These are phyloP conservation scores for Apostichopus leukothele DNA, from an alignment of 53 echinoderm and acorn worm genomes.

Conservation along the genomic window DNA sequence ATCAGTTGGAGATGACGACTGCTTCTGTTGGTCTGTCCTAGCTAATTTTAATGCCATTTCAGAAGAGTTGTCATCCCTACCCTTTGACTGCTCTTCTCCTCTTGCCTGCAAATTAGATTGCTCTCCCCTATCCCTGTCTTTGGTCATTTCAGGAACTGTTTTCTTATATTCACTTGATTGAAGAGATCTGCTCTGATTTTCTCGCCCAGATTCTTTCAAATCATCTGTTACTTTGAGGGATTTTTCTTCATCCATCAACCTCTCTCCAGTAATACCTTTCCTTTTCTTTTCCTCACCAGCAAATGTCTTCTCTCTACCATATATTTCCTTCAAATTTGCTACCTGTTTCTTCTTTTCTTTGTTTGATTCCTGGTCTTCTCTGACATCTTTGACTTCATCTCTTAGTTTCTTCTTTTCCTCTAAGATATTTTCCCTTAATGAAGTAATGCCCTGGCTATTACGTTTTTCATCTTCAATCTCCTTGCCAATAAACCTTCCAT, in stretches of 20 bases:
- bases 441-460: neutral
- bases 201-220: neutral
- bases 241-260: neutral
- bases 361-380: too few relatives aligned
- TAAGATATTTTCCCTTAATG: too few relatives aligned
- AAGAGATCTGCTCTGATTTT: neutral
- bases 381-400: too few relatives aligned
- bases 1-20: neutral
- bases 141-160: neutral
- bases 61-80: too few relatives aligned
- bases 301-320: neutral
- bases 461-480: neutral
- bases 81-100: too few relatives aligned
- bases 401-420: too few relatives aligned
- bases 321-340: too few relatives aligned
- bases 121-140: neutral
- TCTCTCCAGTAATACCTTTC: neutral
- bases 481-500: neutral
- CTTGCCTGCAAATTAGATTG: too few relatives aligned
- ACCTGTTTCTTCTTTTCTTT: too few relatives aligned
- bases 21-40: neutral
- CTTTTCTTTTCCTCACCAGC: slow-evolving; percentile 2
- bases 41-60: too few relatives aligned
- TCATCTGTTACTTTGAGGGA: neutral
- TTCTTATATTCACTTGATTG: neutral